Percentiles rank a stretch among this genome's conserved stretches.
Conservation (phyloP, 92 coral and sea anemone genomes). For the Blastomussa wellsi region DNA sequence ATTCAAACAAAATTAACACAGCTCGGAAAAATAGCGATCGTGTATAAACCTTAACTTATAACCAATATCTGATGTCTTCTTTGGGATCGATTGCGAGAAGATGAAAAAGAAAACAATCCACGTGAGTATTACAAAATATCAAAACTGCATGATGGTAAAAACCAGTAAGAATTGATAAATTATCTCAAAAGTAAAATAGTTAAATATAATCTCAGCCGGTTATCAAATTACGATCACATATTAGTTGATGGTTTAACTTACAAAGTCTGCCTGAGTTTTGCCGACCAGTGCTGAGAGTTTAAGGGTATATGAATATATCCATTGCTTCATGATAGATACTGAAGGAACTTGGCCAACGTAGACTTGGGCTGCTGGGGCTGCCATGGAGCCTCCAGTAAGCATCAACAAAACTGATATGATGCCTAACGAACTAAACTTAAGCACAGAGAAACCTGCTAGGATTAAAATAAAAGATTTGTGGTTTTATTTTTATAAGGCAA, state of each 20-base stretch:
- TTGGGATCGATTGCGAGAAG: not conserved
- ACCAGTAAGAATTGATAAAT: not conserved
- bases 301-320: not conserved
- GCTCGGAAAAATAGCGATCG: not conserved
- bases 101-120: not conserved
- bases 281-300: constrained; percentile 29
- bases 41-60: too few relatives aligned
- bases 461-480: not conserved
- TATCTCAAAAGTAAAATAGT: not conserved
- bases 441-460: constrained; percentile 5
- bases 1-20: not conserved
- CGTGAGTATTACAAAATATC: not conserved
- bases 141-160: too few relatives aligned
- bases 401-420: not conserved
- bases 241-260: constrained; percentile 25
- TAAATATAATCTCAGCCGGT: not conserved
- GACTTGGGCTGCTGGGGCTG: not conserved
- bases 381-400: constrained; percentile 10
- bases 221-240: not conserved
- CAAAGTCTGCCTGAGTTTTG: constrained; percentile 40
- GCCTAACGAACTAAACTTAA: not conserved
- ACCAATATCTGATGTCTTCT: too few relatives aligned
- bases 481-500: not conserved
- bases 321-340: not conserved
- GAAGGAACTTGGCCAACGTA: not conserved